Percentiles rank a stretch among this genome's conserved stretches.
Evolutionary conservation across 2,888 invertebrate species (phyloP).

Genomic region (Pogonocherus hispidulus): DNA sequence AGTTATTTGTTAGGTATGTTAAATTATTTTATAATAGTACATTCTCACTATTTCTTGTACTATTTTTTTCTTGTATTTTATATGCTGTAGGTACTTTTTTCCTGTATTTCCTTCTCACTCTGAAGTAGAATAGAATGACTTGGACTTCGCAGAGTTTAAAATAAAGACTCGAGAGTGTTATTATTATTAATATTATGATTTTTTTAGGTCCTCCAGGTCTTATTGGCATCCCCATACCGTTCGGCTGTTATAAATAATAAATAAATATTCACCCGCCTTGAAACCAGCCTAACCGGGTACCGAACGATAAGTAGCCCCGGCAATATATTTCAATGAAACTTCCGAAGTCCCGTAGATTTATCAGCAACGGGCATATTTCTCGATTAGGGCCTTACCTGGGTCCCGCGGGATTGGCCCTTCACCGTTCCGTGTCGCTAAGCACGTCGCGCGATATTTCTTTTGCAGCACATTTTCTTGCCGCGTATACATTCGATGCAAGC

Average conservation of each 20-base stretch:
- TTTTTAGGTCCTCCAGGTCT: too few relatives aligned
- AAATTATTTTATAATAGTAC: too few relatives aligned
- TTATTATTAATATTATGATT: too few relatives aligned
- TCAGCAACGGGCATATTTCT: conserved; percentile 54
- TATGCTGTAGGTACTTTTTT: too few relatives aligned
- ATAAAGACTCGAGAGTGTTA: too few relatives aligned
- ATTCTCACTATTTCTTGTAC: too few relatives aligned
- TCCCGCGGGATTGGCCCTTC: conserved; percentile 43
- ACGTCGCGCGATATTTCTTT: conserved; percentile 40
- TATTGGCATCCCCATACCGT: too few relatives aligned
- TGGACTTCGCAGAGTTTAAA: too few relatives aligned
- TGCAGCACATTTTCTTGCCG: conserved; percentile 28
- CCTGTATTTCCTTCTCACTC: too few relatives aligned
- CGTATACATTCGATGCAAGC: conserved; percentile 41
- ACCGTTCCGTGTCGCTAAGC: conserved; percentile 51
- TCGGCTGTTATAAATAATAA: conserved; percentile 13
- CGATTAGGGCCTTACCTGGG: conserved; percentile 50
- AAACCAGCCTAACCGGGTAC: background rate
- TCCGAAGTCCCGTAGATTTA: conserved; percentile 53
- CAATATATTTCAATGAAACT: conserved; percentile 53
- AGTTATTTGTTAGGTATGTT: too few relatives aligned
- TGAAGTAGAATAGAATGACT: too few relatives aligned
- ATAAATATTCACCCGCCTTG: conserved; percentile 5
- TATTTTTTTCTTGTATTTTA: too few relatives aligned
- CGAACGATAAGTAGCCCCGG: conserved; percentile 5